Percentiles rank a stretch among this genome's conserved stretches.
These are phyloP conservation scores for Platygyra sinensis DNA, from an alignment of 64 coral and sea anemone species.

Conservation along the genomic window DNA sequence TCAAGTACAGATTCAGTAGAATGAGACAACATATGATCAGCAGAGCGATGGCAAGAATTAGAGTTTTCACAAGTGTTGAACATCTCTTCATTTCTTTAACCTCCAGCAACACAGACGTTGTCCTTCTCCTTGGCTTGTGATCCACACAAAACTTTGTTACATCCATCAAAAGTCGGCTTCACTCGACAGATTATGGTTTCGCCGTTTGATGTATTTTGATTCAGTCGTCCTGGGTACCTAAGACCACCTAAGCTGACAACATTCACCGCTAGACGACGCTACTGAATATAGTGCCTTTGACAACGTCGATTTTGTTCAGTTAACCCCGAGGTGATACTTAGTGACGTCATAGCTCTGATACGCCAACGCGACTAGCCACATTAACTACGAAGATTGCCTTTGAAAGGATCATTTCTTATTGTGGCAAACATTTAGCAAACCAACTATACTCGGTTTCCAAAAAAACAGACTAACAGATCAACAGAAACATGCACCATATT, in stretches of 20 bases:
- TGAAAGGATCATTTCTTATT: no score
- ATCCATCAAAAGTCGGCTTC: neutral
- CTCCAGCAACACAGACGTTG: neutral
- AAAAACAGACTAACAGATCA: no score
- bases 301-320: neutral
- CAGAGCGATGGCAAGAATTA: slow-evolving; percentile 24
- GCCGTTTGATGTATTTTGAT: neutral
- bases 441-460: no score
- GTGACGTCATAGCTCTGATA: neutral
- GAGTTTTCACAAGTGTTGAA: slow-evolving; percentile 36
- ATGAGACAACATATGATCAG: slow-evolving; percentile 53
- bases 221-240: neutral
- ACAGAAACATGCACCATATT: no score
- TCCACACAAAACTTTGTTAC: neutral
- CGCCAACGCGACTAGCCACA: no score
- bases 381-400: no score
- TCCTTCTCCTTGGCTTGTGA: slow-evolving; percentile 22
- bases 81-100: neutral
- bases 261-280: neutral
- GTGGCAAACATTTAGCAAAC: no score
- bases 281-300: neutral
- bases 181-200: neutral
- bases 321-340: neutral
- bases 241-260: neutral
- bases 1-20: slow-evolving; percentile 55